Evolutionary conservation across 2,888 invertebrate species (phyloP), one percentile per base, ranked within the genome.

Genomic region (Pimpla rufipes): DNA sequence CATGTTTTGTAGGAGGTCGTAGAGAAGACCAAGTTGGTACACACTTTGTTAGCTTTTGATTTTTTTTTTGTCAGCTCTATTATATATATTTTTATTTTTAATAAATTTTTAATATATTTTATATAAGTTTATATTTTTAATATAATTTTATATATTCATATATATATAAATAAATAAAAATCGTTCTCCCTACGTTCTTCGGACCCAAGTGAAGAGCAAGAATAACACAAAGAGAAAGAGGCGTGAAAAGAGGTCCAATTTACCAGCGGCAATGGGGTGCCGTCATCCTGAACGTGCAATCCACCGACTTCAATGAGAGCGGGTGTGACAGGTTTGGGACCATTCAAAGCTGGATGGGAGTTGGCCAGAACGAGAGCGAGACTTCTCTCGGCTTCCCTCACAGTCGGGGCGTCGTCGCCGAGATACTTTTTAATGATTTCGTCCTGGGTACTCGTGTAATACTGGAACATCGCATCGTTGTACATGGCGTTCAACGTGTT

Each of bases 271-370:
- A 91, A 18, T 55, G 86, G 82, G 0, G 84, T 16, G 0, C 79
- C 85, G 1, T 89, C 88, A 0, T 91, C 88, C 1, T 83, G 81
- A 2, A 95, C 93, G 82, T 95, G 95, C 77, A 95, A 89, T 37
- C 95, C 95, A 10, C 94, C 95, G 2, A 95, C 94, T 62, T 94
- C 93, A 13, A 95, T 90, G 85, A 94, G 89, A 1, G 92, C 93
- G 0, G 94, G 91, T 1, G 94, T 91, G 0, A 89, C 89, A 2
- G 95, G 94, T 50, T 93, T 92, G 7, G 94, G 87, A 1, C 93
- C 93, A 50, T 93, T 94, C 23, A 95, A 79, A 0, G 94, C 93
- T 35, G 93, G 91, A 89, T 95, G 94, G 77, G 94, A 93, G 89
- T 95, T 95, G 0, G 94, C 85, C 52, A 95, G 87, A 40, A 95